Percentiles rank a stretch among this genome's conserved stretches.
phyloP scores from a whole-genome alignment of 2,113 vertebrate species.

The Chamaetylas fuelleborni region DNA sequence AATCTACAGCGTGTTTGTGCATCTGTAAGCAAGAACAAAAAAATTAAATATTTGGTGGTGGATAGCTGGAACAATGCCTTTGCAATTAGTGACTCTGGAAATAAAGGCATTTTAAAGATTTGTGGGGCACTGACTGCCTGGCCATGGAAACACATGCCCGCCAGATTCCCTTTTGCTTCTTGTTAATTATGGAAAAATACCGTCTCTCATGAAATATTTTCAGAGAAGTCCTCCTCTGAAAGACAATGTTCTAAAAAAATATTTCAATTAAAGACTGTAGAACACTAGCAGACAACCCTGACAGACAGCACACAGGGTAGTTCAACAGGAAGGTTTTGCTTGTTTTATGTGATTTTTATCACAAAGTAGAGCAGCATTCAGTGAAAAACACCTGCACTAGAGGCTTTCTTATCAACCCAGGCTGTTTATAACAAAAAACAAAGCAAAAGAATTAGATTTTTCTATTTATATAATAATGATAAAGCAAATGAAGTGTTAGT shows the following conservation, averaged over 20 bases:
- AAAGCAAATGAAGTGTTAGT: neutral
- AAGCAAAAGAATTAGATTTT: neutral
- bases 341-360: neutral
- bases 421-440: neutral
- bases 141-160: neutral
- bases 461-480: neutral
- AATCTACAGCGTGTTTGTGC: neutral
- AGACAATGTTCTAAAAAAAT: too few species aligned
- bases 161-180: neutral
- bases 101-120: neutral
- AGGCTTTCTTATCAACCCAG: neutral
- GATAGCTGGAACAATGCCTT: neutral
- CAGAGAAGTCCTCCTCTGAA: too few species aligned
- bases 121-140: neutral
- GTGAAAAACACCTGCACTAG: neutral
- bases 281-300: neutral
- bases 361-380: neutral
- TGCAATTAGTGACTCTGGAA: neutral
- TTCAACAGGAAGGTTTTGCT: neutral
- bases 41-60: neutral
- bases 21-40: neutral
- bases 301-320: neutral
- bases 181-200: neutral
- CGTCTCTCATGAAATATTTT: too few species aligned
- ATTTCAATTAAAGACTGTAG: too few species aligned